Evolutionary conservation across 2,113 vertebrate genomes (phyloP).

Genomic region (Thinocorus orbignyianus): DNA sequence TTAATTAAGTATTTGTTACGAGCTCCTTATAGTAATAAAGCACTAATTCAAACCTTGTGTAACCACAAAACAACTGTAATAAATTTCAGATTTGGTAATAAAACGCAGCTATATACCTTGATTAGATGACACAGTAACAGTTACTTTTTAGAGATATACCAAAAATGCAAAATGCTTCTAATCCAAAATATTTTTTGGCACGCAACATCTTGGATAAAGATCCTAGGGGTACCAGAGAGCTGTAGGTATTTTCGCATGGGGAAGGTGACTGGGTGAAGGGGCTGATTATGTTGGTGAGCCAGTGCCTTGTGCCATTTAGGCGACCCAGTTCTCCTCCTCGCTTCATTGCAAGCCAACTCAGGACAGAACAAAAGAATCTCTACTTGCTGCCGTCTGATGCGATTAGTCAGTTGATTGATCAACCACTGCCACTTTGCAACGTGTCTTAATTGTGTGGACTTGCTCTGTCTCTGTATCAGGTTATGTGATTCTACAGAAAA

Average conservation of each 20-base stretch:
- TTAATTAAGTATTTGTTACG: slow-evolving; percentile 36
- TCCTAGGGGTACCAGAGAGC: background rate
- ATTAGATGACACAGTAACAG: slow-evolving; percentile 2
- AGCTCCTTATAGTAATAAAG: slow-evolving; percentile 61
- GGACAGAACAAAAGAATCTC: background rate
- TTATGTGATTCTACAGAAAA: background rate
- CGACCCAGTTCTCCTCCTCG: background rate
- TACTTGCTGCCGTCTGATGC: background rate
- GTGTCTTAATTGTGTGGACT: background rate
- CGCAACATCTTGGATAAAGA: background rate
- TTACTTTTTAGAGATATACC: background rate
- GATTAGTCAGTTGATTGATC: background rate
- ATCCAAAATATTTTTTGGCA: background rate
- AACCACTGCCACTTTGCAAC: background rate
- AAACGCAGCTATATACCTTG: background rate
- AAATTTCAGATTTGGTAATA: slow-evolving; percentile 53
- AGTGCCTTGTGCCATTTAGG: background rate
- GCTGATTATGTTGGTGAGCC: rapidly evolving
- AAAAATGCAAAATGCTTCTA: background rate
- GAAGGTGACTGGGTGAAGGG: background rate
- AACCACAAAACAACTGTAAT: slow-evolving; percentile 31
- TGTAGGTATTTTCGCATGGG: background rate
- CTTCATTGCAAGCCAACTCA: background rate
- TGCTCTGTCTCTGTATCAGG: background rate
- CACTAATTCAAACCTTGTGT: slow-evolving; percentile 3